A percentile compares a stretch with the other conserved stretches of the same genome.
Evolutionary conservation across 1,140 invertebrate genomes (phyloP).

Genomic region (Melipona quadrifasciata): DNA sequence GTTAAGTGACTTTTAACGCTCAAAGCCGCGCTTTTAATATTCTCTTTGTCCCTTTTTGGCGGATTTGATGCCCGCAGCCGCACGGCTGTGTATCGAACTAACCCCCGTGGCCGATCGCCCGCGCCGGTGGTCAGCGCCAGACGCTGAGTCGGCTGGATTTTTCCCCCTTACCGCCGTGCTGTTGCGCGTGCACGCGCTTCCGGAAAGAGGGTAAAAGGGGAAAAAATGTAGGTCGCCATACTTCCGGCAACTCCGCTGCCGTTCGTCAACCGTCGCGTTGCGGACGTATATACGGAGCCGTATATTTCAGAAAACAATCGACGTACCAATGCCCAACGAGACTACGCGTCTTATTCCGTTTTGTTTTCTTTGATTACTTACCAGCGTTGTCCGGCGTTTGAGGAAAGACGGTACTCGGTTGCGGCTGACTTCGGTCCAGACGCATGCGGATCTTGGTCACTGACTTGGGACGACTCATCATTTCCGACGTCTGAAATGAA

Average conservation of each 20-base stretch:
- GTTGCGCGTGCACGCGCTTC: neutral
- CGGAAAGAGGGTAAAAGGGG: too few species aligned
- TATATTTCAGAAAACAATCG: neutral
- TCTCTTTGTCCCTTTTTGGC: neutral
- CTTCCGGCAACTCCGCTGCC: neutral
- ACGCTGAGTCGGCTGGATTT: slow-evolving; percentile 13
- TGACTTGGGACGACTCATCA: too few species aligned
- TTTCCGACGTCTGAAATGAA: too few species aligned
- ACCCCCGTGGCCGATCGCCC: neutral
- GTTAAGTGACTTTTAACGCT: neutral
- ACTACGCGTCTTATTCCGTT: neutral
- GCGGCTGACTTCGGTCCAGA: too few species aligned
- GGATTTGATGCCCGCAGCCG: neutral
- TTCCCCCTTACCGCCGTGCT: neutral
- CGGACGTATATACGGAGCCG: too few species aligned
- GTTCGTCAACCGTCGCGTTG: neutral
- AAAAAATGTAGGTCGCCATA: slow-evolving; percentile 1
- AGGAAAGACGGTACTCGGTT: too few species aligned
- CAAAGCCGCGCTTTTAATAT: neutral
- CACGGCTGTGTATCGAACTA: too few species aligned
- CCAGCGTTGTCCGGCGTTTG: too few species aligned
- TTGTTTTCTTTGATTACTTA: neutral
- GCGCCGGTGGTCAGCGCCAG: neutral
- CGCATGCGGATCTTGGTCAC: too few species aligned
- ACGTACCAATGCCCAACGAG: neutral